Evolutionary conservation across 2,797 vertebrate species (phyloP), one percentile per base, ranked within the genome.

Genomic region (Characodon lateralis): DNA sequence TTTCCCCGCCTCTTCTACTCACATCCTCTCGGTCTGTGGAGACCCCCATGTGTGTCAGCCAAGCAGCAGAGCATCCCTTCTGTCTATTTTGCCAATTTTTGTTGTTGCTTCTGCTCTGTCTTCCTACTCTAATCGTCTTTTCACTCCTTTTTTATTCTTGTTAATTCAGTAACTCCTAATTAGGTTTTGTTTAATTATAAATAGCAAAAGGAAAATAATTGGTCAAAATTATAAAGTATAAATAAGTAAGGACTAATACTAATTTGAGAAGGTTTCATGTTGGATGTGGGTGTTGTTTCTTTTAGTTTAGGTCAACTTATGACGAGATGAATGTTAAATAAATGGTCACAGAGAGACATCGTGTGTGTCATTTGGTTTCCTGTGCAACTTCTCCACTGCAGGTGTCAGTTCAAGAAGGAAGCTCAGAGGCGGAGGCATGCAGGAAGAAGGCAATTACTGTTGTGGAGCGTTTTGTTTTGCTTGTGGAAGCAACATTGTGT

Each of bases 401-500:
- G 89, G 91, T 93, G 91, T 91, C 89, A 90, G 90, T 90, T 88
- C 87, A 89, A 85, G 83, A 85, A 82, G 88, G 84, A 87, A 78
- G 74, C 76, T 89, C 39, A n/a, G 85, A 87, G 85, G 81, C 74
- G 68, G 85, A 86, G 90, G 88, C 88, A 82, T 58, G 56, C 85
- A 84, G 84, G 79, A 87, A 93, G 86, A 91, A 91, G 88, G 90
- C 91, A 92, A 94, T 93, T 94, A 92, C 83, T 92, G 89, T 91
- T 88, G 87, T 82, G 91, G 83, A 84, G 86, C 83, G 0, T 92
- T 91, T 88, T 88, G 90, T 91, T 94, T 89, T 93, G 90, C 91
- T 93, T 93, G 87, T 90, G 85, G 83, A 86, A 84, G 90, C 87
- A 76, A 86, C 80, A 89, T 89, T 87, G 91, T 93, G 88, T 89